A percentile compares a stretch with the other conserved stretches of the same genome.
Evolutionary conservation across 37 sponge, comb jelly and placozoan species (phyloP).

Genomic region (Hexactinellida sp.): DNA sequence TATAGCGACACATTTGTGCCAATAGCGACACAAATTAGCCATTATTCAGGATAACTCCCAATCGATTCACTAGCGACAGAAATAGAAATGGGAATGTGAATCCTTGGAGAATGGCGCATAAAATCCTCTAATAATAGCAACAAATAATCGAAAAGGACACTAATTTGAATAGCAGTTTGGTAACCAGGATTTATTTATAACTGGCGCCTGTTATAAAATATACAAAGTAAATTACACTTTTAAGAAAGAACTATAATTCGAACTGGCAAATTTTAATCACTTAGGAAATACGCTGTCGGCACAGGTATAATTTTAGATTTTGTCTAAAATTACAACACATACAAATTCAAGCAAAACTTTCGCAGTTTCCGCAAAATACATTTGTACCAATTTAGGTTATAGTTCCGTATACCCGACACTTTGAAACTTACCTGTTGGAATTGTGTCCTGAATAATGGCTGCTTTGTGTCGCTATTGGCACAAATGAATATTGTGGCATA

Average conservation of each 20-base stretch:
- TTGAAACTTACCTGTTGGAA: not conserved
- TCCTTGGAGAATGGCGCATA: not conserved
- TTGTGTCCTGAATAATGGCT: not conserved
- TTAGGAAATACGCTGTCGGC: too few species aligned
- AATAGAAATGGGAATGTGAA: not conserved
- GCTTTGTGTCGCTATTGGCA: not conserved
- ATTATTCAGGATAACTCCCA: not conserved
- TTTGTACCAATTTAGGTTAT: too few species aligned
- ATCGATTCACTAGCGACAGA: not conserved
- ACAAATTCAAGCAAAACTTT: too few species aligned
- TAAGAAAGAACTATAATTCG: not conserved
- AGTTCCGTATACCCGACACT: too few species aligned
- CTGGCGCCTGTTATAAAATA: not conserved
- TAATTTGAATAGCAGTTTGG: not conserved
- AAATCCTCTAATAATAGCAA: not conserved
- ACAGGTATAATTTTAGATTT: too few species aligned
- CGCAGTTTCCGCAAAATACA: too few species aligned
- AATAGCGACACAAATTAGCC: not conserved
- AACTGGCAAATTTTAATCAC: not conserved
- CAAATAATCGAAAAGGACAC: not conserved
- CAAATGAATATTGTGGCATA: not conserved
- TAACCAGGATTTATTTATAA: not conserved
- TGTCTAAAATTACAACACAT: too few species aligned
- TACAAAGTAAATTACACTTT: not conserved
- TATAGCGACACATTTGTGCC: not conserved